Conservation (phyloP, 2,888 invertebrate genomes). For the Leuctra nigra region DNA sequence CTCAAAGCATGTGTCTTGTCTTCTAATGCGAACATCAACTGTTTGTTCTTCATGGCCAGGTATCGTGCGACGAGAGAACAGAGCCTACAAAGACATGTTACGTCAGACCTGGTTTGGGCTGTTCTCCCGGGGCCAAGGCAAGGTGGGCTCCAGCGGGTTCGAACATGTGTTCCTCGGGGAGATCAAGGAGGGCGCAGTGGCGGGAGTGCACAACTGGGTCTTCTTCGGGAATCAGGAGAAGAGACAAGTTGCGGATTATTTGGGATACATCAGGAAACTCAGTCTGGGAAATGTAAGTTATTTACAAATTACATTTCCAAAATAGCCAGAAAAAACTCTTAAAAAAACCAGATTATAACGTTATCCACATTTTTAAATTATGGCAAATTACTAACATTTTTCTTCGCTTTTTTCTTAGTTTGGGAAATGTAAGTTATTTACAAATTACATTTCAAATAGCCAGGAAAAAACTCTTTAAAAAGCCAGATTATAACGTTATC, state of each 20-base stretch:
- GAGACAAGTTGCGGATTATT: constrained; percentile 63
- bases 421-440: constrained; percentile 57
- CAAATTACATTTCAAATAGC: too few species aligned
- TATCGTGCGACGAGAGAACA: constrained; percentile 55
- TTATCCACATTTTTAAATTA: too few species aligned
- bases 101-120: constrained; percentile 73
- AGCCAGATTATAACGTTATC: too few species aligned
- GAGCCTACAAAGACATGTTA: constrained; percentile 63
- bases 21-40: too few species aligned
- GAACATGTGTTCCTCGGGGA: constrained; percentile 91
- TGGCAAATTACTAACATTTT: too few species aligned
- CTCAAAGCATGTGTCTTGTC: too few species aligned
- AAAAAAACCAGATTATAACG: too few species aligned
- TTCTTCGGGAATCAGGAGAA: constrained; percentile 73
- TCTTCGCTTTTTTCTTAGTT: too few species aligned
- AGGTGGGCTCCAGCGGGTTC: constrained; percentile 82
- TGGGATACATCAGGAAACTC: constrained; percentile 67
- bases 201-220: constrained; percentile 88
- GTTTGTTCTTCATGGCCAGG: constrained; percentile 44
- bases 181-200: constrained; percentile 67
- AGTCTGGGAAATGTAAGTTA: constrained; percentile 63
- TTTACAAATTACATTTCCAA: too few species aligned
- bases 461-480: too few species aligned
- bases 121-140: constrained; percentile 72
- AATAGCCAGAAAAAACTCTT: too few species aligned